Evolutionary conservation across 2,113 vertebrate genomes (phyloP), one percentile per base, ranked within the genome.

Genomic region (Oreamnos americanus): DNA sequence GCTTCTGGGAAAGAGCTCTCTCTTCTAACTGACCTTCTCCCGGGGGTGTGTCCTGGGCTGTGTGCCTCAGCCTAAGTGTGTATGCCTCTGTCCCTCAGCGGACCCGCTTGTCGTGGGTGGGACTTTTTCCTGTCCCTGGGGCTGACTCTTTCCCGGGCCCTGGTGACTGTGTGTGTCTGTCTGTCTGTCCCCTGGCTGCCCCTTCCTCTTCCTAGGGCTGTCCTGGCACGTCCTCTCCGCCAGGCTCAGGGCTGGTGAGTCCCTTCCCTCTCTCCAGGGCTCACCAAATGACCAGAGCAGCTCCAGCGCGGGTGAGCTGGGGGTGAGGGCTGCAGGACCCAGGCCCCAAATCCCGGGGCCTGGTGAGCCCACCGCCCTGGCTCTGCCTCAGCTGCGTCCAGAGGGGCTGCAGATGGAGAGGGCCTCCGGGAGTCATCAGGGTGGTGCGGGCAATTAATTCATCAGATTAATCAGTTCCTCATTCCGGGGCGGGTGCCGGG

Each of bases 391-490:
- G 90, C 84, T 47, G 51, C 6, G 1, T 81, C 79, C 90, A 76
- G 94, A 95, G 87, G 94, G 95, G 94, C 91, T 83, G 94, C 82
- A 95, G 95, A 97, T 94, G 91, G 76, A 98, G 47, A 67, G 87
- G 87, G 67, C 97, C 88, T 96, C 45, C 0, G 96, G 97, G 96
- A 98, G 96, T 86, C 94, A 9, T 62, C 53, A 53, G 97, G 92
- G 94, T 76, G 1, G 79, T 94, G 82, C 2, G 16, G 92, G 64
- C 97, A 96, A 98, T 98, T 97, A 97, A 98, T 97, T 98, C 98
- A 97, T 97, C 96, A 94, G 92, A 95, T 97, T 97, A 97, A 98
- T 98, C 96, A 97, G 96, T 91, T 97, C 64, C 94, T 94, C 78
- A 79, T 94, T 87, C 95, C 3, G 0, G 45, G 81, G 92, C 43